Evolutionary conservation across 2,888 invertebrate genomes (phyloP).

Genomic region (Cheilosia grossa): DNA sequence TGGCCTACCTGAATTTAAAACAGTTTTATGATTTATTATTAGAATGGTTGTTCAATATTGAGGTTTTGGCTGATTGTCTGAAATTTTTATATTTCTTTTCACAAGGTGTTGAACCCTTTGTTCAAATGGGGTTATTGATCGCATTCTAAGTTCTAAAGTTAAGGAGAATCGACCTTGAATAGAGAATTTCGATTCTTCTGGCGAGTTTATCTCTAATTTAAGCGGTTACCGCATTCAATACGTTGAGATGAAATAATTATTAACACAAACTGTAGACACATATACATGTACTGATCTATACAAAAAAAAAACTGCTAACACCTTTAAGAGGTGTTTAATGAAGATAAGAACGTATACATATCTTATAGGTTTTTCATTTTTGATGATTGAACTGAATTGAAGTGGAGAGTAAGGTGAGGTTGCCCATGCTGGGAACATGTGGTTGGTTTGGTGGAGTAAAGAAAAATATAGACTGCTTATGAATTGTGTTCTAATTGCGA

Average conservation of each 20-base stretch:
- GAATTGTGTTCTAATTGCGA: neutral
- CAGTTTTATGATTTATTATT: neutral
- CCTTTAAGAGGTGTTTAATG: constrained; percentile 21
- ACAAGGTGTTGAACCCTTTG: neutral
- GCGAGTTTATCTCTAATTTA: neutral
- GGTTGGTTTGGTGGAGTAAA: constrained; percentile 8
- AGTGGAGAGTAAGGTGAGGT: constrained; percentile 12
- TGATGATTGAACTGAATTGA: neutral
- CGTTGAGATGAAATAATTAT: constrained; percentile 16
- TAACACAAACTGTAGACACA: neutral
- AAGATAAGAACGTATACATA: neutral
- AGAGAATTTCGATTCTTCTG: constrained; percentile 11
- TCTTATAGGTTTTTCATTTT: neutral
- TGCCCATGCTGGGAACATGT: constrained; percentile 5
- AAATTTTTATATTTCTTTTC: neutral
- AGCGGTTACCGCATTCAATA: constrained; percentile 1
- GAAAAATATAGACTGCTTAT: neutral
- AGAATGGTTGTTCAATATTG: neutral
- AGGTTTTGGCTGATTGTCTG: too few relatives aligned
- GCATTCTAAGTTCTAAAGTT: constrained; percentile 1
- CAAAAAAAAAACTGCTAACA: constrained; percentile 10
- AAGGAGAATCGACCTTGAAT: constrained; percentile 45
- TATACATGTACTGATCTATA: neutral
- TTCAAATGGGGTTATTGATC: constrained; percentile 19
- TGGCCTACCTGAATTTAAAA: neutral